Percentiles rank a stretch among this genome's conserved stretches.
Evolutionary conservation across 2,113 vertebrate species (phyloP).

Genomic region (Hypanus sabinus): DNA sequence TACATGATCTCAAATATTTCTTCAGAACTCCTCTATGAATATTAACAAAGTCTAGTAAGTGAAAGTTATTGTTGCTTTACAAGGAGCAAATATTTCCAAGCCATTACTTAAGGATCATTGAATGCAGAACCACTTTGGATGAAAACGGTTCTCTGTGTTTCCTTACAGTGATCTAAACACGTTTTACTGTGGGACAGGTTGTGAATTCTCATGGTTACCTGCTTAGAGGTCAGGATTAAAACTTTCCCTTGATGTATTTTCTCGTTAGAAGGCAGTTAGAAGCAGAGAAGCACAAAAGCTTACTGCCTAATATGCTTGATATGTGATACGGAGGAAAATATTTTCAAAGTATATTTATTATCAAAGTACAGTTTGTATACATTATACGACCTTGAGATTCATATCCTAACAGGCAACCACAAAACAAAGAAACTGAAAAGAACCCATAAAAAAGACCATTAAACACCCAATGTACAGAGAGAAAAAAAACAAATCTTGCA

Average conservation of each 20-base stretch:
- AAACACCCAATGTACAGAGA: no score
- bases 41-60: background rate
- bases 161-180: background rate
- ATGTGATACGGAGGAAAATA: background rate
- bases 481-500: no score
- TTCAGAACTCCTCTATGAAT: conserved; percentile 10
- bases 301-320: background rate
- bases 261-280: background rate
- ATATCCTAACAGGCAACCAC: no score
- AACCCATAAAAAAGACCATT: no score
- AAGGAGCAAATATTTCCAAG: background rate
- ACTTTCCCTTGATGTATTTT: background rate
- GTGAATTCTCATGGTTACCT: background rate
- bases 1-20: conserved; percentile 13
- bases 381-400: no score
- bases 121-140: background rate
- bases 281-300: background rate
- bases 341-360: background rate
- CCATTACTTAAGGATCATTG: conserved; percentile 9
- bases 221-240: background rate
- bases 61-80: background rate
- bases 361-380: no score
- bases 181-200: background rate
- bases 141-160: background rate
- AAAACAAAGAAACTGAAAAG: no score